Percentiles rank a stretch among this genome's conserved stretches.
Conservation (phyloP, 2,888 invertebrate species). For the Phalera bucephala region DNA sequence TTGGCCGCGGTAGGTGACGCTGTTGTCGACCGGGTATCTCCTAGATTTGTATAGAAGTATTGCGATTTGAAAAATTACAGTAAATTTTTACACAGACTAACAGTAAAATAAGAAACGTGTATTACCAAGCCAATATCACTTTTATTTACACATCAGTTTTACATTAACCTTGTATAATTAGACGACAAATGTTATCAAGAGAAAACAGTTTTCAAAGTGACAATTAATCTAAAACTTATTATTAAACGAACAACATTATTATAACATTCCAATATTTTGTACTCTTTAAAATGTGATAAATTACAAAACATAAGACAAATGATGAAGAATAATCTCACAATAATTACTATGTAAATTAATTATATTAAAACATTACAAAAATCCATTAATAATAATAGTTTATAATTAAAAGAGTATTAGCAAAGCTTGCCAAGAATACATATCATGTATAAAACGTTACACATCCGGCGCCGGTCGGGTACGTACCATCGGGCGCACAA, state of each 20-base stretch:
- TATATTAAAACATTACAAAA: conserved; percentile 79
- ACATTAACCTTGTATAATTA: conserved; percentile 75
- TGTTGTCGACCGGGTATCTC: too few relatives aligned
- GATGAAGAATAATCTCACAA: conserved; percentile 69
- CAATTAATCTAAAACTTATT: conserved; percentile 78
- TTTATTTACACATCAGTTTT: conserved; percentile 78
- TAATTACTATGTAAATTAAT: conserved; percentile 79
- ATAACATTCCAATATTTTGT: conserved; percentile 82
- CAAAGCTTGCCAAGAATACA: conserved; percentile 69
- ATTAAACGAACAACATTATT: conserved; percentile 78
- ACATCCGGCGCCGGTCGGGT: conserved; percentile 36
- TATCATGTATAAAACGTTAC: conserved; percentile 57
- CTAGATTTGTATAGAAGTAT: too few relatives aligned
- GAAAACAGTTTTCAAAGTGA: conserved; percentile 70
- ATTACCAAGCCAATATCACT: conserved; percentile 79
- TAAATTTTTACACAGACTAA: neutral
- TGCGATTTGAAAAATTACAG: neutral
- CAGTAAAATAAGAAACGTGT: conserved; percentile 24
- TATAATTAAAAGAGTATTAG: conserved; percentile 74
- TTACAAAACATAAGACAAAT: conserved; percentile 76
- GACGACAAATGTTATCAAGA: conserved; percentile 73
- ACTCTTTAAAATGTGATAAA: conserved; percentile 82
- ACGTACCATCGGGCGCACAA: conserved; percentile 28
- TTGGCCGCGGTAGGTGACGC: too few relatives aligned
- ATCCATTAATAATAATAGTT: conserved; percentile 71